These are phyloP conservation scores for Oplegnathus fasciatus DNA, from an alignment of 2,113 vertebrate genomes.

Conservation along the genomic window DNA sequence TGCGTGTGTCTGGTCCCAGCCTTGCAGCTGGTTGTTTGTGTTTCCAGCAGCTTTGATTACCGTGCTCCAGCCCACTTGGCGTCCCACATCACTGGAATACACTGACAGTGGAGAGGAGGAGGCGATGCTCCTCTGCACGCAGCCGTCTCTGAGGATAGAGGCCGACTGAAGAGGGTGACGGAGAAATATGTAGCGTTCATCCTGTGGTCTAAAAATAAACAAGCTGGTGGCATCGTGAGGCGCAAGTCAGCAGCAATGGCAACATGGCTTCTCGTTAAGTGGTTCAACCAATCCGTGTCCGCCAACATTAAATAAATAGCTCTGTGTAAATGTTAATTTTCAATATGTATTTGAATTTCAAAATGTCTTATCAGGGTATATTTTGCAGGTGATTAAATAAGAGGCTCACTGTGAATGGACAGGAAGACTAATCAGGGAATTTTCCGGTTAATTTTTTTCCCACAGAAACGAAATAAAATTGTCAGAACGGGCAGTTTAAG, in stretches of 20 bases:
- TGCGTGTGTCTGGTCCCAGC: slow-evolving; percentile 23
- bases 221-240: slow-evolving; percentile 14
- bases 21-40: slow-evolving; percentile 60
- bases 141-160: slow-evolving; percentile 81
- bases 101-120: slow-evolving; percentile 84
- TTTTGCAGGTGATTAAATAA: slow-evolving; percentile 28
- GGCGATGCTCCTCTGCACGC: slow-evolving; percentile 79
- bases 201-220: slow-evolving; percentile 54
- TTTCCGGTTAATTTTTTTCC: background rate
- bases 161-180: slow-evolving; percentile 51
- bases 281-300: background rate
- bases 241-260: background rate
- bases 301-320: background rate
- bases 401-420: slow-evolving; percentile 17
- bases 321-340: background rate
- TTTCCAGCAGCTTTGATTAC: slow-evolving; percentile 73
- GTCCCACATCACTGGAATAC: slow-evolving; percentile 86
- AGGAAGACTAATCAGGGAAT: slow-evolving; percentile 7
- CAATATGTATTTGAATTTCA: slow-evolving; percentile 1
- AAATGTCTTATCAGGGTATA: slow-evolving; percentile 11
- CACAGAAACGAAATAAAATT: background rate
- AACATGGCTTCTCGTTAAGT: slow-evolving; percentile 1
- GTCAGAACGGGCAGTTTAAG: background rate
- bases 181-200: slow-evolving; percentile 5
- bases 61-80: slow-evolving; percentile 86